These are phyloP conservation scores for Cebidichthys violaceus DNA, from an alignment of 2,113 vertebrate species.

Conservation along the genomic window DNA sequence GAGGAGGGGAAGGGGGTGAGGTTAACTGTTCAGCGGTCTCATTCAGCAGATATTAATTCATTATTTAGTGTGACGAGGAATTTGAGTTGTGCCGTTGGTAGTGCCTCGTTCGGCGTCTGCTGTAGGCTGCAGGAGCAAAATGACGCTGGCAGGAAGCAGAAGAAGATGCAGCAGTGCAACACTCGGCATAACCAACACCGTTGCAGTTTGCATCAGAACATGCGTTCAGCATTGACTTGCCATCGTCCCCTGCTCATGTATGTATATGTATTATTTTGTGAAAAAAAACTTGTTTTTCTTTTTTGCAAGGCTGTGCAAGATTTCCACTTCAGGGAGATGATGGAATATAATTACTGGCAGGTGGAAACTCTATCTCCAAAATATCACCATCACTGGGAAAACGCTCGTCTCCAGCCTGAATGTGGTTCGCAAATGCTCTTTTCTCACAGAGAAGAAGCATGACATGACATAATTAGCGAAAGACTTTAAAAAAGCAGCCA, in stretches of 20 bases:
- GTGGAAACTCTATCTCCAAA: slow-evolving; percentile 12
- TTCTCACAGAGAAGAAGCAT: background rate
- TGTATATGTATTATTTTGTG: background rate
- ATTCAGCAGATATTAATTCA: slow-evolving; percentile 71
- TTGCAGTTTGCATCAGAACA: background rate
- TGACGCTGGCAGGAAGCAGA: background rate
- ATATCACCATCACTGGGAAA: background rate
- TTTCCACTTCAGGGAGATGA: background rate
- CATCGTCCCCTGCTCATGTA: background rate
- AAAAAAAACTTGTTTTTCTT: background rate
- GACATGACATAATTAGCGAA: background rate
- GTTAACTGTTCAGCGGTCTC: slow-evolving; percentile 45
- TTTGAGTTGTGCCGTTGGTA: slow-evolving; percentile 30
- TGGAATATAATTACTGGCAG: background rate
- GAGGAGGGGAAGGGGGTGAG: slow-evolving; percentile 34
- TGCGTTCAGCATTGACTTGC: background rate
- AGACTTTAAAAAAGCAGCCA: background rate
- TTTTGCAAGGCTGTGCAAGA: background rate
- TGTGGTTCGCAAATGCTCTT: background rate
- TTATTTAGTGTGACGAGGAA: slow-evolving; percentile 73
- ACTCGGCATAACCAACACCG: background rate
- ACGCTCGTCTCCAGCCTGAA: background rate
- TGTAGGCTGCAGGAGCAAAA: background rate
- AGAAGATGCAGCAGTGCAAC: background rate
- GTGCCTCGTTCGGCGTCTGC: slow-evolving; percentile 1